Evolutionary conservation across 2,113 vertebrate species (phyloP), one percentile per base, ranked within the genome.

Genomic region (Raja brachyura): DNA sequence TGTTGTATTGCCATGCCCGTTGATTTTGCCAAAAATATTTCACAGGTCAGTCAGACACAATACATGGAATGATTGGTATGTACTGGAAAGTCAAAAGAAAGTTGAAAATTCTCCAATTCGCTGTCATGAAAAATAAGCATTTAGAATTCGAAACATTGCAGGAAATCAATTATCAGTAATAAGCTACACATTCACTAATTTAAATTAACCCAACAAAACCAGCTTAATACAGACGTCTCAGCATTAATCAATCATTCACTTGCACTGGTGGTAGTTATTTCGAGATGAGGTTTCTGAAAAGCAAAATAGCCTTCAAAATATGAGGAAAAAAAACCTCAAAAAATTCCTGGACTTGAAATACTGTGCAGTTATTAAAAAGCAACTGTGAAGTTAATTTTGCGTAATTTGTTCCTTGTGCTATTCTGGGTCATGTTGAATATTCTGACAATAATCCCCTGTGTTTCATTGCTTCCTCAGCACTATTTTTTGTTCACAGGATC

Each of bases 381-480:
- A 31, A n/a, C 28, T 66, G 83, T 66, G 83, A 18, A 66, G 61
- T 88, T 31, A 61, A 66, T 88, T 88, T 31, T n/a, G 13, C 18
- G 59, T 18, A 88, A 66, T 88, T 88, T 88, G 83, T 31, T 88
- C 59, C 59, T 63, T n/a, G 56, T 88, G 83, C 59, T 88, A 88
- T 88, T 88, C 63, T 88, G 83, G 81, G n/a, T 18, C 83, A n/a
- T 88, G 83, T 88, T 88, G 63, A 88, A 88, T n/a, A 33, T 88
- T 88, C 28, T 66, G 83, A 88, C 59, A 88, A 88, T 63, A 88
- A 88, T 88, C 59, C 13, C 59, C 4, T 31, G 83, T 63, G 28
- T 88, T 31, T 61, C 83, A 88, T 11, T 88, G 83, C 13, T 66
- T 88, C 83, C 28, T 88, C 54, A 81, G 78, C 18, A 4, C 48